These are phyloP conservation scores for Pao palembangensis DNA, from an alignment of 2,113 vertebrate species.

Conservation along the genomic window DNA sequence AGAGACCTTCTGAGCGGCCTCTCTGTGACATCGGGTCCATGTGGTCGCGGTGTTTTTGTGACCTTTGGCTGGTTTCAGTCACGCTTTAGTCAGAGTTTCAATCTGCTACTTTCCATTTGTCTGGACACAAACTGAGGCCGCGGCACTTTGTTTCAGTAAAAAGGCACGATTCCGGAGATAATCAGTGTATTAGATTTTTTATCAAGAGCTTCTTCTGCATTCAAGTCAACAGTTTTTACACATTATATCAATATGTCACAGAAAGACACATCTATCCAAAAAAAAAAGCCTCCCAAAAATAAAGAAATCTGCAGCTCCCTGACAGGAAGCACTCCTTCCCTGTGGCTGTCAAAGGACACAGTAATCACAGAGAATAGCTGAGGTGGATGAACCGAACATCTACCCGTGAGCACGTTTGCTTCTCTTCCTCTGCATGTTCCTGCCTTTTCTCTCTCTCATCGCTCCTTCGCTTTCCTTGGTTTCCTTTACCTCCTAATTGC, in stretches of 20 bases:
- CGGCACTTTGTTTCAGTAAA: neutral
- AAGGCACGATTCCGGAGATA: conserved; percentile 42
- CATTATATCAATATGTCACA: conserved; percentile 64
- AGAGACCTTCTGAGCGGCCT: conserved; percentile 12
- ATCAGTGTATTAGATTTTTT: conserved; percentile 37
- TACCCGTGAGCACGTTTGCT: conserved; percentile 29
- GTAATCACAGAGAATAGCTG: conserved; percentile 47
- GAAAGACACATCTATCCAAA: conserved; percentile 51
- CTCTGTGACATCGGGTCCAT: conserved; percentile 26
- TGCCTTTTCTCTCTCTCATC: neutral
- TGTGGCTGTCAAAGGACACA: conserved; percentile 48
- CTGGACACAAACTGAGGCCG: neutral
- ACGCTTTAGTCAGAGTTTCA: conserved; percentile 17
- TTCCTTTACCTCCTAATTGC: neutral
- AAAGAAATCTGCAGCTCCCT: conserved; percentile 53
- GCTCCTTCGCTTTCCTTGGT: neutral
- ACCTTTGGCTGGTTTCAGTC: conserved; percentile 21
- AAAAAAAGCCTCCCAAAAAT: conserved; percentile 28
- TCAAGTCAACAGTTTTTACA: conserved; percentile 56
- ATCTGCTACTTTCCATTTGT: conserved; percentile 15
- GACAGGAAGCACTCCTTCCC: conserved; percentile 58
- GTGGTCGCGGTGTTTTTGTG: conserved; percentile 18
- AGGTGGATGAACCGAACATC: conserved; percentile 14
- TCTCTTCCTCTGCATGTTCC: neutral
- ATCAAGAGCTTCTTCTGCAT: conserved; percentile 59